Evolutionary conservation across 2,888 invertebrate species (phyloP).

Genomic region (Nomada ferruginata): DNA sequence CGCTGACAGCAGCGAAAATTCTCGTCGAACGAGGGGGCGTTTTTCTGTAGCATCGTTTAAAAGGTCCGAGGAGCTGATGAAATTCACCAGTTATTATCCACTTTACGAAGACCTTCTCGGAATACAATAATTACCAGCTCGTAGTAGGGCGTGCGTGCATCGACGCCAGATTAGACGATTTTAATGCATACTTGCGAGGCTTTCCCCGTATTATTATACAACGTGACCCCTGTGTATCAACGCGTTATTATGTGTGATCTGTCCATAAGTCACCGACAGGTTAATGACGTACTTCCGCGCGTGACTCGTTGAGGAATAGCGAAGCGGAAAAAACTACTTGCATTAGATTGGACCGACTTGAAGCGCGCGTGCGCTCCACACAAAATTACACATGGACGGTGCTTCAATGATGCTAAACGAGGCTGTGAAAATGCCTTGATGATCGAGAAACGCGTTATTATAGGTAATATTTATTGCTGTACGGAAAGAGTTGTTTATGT

Average conservation of each 20-base stretch:
- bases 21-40: not conserved
- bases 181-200: slow-evolving; percentile 43
- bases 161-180: slow-evolving; percentile 43
- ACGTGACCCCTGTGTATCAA: slow-evolving; percentile 56
- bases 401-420: not conserved
- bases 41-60: not conserved
- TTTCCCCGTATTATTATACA: slow-evolving; percentile 45
- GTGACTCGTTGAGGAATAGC: slow-evolving; percentile 38
- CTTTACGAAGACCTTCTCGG: slow-evolving; percentile 47
- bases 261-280: slow-evolving; percentile 72
- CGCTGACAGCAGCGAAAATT: slow-evolving; percentile 2
- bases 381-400: not conserved
- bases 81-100: slow-evolving; percentile 50
- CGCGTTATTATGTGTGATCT: slow-evolving; percentile 61
- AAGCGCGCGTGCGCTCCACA: not conserved
- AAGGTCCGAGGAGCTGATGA: slow-evolving; percentile 27
- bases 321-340: slow-evolving; percentile 50
- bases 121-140: slow-evolving; percentile 61
- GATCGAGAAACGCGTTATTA: not conserved
- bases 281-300: slow-evolving; percentile 69
- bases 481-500: no score
- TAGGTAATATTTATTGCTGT: no score
- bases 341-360: slow-evolving; percentile 45
- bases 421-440: not conserved
- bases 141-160: slow-evolving; percentile 40